Evolutionary conservation across 2,888 invertebrate genomes (phyloP).

Genomic region (Ochropacha duplaris): DNA sequence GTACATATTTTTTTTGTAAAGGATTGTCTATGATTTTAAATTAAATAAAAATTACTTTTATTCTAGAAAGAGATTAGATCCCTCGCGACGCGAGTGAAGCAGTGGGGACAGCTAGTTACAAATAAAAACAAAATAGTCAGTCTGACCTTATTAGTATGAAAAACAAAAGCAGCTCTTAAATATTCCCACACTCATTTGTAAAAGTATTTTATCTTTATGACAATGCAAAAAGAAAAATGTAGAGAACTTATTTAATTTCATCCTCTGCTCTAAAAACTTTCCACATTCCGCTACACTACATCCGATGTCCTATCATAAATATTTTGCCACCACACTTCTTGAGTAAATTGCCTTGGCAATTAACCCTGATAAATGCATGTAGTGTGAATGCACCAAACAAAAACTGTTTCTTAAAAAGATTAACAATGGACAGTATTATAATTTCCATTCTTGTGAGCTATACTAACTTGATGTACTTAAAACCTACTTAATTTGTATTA

Average conservation of each 20-base stretch:
- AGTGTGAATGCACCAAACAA: slow-evolving; percentile 41
- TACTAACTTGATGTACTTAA: background rate
- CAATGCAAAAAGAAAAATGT: background rate
- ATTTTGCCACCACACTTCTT: slow-evolving; percentile 44
- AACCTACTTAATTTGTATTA: background rate
- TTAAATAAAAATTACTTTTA: no score
- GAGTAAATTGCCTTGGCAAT: slow-evolving; percentile 61
- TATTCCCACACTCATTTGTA: background rate
- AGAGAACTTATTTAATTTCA: background rate
- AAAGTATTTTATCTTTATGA: background rate
- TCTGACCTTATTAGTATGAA: background rate
- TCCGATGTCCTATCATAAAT: slow-evolving; percentile 41
- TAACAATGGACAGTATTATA: slow-evolving; percentile 41
- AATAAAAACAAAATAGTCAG: no score
- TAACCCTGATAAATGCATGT: slow-evolving; percentile 50
- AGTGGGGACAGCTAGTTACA: no score
- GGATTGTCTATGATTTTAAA: no score
- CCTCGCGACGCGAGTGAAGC: no score
- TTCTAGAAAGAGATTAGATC: no score
- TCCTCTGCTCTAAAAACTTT: background rate
- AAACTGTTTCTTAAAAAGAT: slow-evolving; percentile 27
- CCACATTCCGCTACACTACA: slow-evolving; percentile 13
- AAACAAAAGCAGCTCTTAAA: background rate
- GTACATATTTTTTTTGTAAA: no score
- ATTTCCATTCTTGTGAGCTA: slow-evolving; percentile 9